phyloP scores from a whole-genome alignment of 2,888 invertebrate species.

The Aplocera efformata region DNA sequence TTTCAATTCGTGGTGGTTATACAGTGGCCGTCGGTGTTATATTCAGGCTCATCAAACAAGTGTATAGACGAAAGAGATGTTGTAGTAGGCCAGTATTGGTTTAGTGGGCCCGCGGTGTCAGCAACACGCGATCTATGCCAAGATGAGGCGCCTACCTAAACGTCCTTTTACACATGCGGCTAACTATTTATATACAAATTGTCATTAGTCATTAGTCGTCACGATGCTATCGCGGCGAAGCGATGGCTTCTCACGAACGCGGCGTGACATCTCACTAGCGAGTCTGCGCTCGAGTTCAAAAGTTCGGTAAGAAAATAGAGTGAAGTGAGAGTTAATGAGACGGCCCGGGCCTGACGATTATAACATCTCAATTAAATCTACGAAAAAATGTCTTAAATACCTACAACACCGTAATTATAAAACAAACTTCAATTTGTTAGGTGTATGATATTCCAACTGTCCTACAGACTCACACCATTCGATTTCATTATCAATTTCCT shows the following conservation, averaged over 20 bases:
- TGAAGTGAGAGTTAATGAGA: conserved; percentile 76
- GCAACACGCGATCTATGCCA: conserved; percentile 45
- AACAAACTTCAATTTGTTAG: conserved; percentile 80
- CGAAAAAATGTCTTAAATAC: conserved; percentile 80
- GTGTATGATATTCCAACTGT: conserved; percentile 76
- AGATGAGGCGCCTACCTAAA: conserved; percentile 52
- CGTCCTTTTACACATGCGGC: conserved; percentile 74
- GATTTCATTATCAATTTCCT: conserved; percentile 80
- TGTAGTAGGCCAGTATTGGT: conserved; percentile 11
- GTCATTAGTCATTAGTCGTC: conserved; percentile 63
- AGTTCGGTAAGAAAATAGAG: conserved; percentile 79
- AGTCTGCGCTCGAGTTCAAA: conserved; percentile 73
- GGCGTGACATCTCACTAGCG: conserved; percentile 59
- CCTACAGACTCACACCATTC: conserved; percentile 77
- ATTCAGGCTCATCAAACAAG: conserved; percentile 15
- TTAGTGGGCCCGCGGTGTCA: conserved; percentile 30
- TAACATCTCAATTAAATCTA: conserved; percentile 79
- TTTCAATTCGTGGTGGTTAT: no score
- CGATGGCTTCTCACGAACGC: conserved; percentile 79
- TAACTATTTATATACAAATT: conserved; percentile 77
- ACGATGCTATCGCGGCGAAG: conserved; percentile 75
- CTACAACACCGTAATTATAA: conserved; percentile 81
- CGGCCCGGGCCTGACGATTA: conserved; percentile 71
- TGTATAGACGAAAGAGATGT: conserved; percentile 24
- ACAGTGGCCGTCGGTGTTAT: background rate